Evolutionary conservation across 1,140 invertebrate species (phyloP), one percentile per base, ranked within the genome.

Genomic region (Tenebrio molitor): DNA sequence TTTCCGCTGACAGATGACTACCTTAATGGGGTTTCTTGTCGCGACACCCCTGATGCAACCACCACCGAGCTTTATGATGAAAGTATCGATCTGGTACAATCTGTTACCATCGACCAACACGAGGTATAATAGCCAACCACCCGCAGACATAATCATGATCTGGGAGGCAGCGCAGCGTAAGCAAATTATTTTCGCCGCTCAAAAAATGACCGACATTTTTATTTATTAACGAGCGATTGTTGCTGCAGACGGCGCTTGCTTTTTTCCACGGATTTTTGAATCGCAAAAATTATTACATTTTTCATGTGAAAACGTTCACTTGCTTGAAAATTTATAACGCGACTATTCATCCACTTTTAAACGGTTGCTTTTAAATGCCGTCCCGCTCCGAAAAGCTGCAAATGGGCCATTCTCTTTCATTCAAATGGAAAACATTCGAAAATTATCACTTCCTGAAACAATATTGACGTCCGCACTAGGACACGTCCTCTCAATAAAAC

Each of bases 131-230:
- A 58, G 50, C 29, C 29, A 58, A 58, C 23, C 50, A 29, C 50
- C 50, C 50, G 50, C 23, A 58, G 50, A 58, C 23, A 58, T 58
- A 58, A 58, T 58, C 50, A 58, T 29, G 36, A 39, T 39, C 36
- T n/a, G n/a, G n/a, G n/a, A n/a, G n/a, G n/a, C 36, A 7, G 25
- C 8, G 25, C 25, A 29, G 25, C 36, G n/a, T n/a, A 29, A 29
- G 44, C 3, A 19, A 50, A 50, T 50, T n/a, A n/a, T 42, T 42
- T 15, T 42, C 36, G 36, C 36, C 36, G 36, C n/a, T 39, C 15
- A 12, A 39, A 39, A 39, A 39, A 39, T n/a, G n/a, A n/a, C n/a
- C n/a, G n/a, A n/a, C n/a, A n/a, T n/a, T n/a, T n/a, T n/a, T n/a
- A 29, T 29, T 29, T 29, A 29, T 29, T 29, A 29, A 29, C 8